Conservation (phyloP, 2,888 invertebrate genomes). For the Andrena hattorfiana region DNA sequence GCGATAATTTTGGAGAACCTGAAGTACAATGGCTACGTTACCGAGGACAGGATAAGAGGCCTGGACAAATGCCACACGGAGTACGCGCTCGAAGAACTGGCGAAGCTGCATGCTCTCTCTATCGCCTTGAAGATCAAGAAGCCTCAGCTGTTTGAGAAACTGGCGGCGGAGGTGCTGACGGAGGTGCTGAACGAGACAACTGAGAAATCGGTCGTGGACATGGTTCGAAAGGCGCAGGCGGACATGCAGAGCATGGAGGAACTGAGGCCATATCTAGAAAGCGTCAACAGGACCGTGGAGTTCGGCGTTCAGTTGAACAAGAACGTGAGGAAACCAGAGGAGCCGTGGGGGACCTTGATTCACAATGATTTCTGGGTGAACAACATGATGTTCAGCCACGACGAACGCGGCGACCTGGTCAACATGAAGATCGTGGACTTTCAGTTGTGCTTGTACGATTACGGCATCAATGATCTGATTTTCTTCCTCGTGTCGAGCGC, state of each 20-base stretch:
- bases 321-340: constrained; percentile 37
- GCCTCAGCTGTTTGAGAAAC: constrained; percentile 76
- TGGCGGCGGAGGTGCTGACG: constrained; percentile 69
- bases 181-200: constrained; percentile 70
- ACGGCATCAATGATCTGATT: constrained; percentile 81
- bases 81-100: constrained; percentile 77
- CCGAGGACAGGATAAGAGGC: constrained; percentile 78
- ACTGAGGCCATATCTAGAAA: constrained; percentile 70
- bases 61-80: constrained; percentile 77
- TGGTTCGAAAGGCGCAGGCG: constrained; percentile 74
- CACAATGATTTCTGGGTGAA: constrained; percentile 84
- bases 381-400: constrained; percentile 82
- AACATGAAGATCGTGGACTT: constrained; percentile 84
- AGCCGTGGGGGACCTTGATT: constrained; percentile 80
- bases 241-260: constrained; percentile 74
- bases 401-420: constrained; percentile 63
- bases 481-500: constrained; percentile 82
- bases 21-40: constrained; percentile 75
- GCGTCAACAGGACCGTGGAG: constrained; percentile 76
- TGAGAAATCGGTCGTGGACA: constrained; percentile 72
- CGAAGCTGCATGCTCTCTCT: constrained; percentile 79
- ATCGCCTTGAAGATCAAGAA: constrained; percentile 78
- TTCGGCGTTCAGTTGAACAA: constrained; percentile 15
- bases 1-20: constrained; percentile 82
- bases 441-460: constrained; percentile 78